Conservation (phyloP, 2,888 invertebrate genomes). For the Xiphydria camelus region DNA sequence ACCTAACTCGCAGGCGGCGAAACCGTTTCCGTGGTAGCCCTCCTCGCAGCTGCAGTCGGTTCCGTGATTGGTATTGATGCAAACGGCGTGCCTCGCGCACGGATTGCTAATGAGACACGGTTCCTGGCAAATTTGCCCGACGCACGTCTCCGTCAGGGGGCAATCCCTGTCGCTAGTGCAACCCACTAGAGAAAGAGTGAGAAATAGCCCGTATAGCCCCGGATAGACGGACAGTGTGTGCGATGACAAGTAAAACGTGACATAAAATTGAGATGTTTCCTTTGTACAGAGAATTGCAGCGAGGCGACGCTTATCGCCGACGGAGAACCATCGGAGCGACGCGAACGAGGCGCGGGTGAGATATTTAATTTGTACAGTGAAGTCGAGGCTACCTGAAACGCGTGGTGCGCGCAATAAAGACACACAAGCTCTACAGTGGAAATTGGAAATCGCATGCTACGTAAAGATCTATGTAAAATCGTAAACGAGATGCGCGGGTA, state of each 20-base stretch:
- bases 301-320: conserved; percentile 11
- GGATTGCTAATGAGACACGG: conserved; percentile 86
- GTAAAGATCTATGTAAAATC: no score
- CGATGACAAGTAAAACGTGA: conserved; percentile 5
- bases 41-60: conserved; percentile 85
- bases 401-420: no score
- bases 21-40: conserved; percentile 86
- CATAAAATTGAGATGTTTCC: neutral
- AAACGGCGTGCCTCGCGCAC: conserved; percentile 80
- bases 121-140: conserved; percentile 81
- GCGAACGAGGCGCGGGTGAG: no score
- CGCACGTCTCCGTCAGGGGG: conserved; percentile 82
- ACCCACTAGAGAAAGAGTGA: conserved; percentile 65
- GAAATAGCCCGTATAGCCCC: conserved; percentile 52
- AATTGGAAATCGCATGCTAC: no score
- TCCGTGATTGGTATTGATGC: conserved; percentile 85
- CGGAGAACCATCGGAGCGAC: no score
- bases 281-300: conserved; percentile 2
- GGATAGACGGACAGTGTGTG: conserved; percentile 22
- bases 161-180: conserved; percentile 88
- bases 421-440: no score
- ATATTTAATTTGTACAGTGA: no score
- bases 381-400: no score
- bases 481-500: no score
- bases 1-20: conserved; percentile 81